Base-by-base conservation (phyloP, 2,113 vertebrate genomes). In the Eudyptes chrysolophus region DNA sequence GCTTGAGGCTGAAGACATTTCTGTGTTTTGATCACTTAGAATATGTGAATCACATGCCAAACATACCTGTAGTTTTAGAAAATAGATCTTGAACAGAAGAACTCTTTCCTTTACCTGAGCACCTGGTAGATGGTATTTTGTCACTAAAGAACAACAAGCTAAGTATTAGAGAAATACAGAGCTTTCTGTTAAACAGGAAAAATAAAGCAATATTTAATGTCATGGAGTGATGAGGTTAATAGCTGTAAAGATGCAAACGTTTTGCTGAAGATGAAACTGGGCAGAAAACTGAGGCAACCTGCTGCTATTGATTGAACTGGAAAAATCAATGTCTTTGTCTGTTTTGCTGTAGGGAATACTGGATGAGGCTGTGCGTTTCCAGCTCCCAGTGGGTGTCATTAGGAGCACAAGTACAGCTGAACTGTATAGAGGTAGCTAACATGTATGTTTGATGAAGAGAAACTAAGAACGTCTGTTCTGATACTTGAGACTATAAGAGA, bases 381-480 rank as follows among this genome's bases (percentile, higher is more conserved):
- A 87, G 72, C 72, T 97, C 94, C 94, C 89, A 82, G 87, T 48
- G 87, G 93, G 75, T 84, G 54, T 94, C 89, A 87, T 97, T 96
- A 97, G 84, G 80, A 95, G 61, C 84, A 84, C 64, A 46, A 91
- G 71, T 22, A 30, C 46, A 71, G 71, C 71, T 55, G 83, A 92
- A 76, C 90, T 95, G 38, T 44, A 9, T 21, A 48, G 86, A 68
- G 77, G 70, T 72, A 84, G 86, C 95, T 69, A 44, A 27, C 36
- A 1, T 90, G 55, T 52, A 6, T 64, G 77, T 71, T 61, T 89
- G 94, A 93, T 93, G 78, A 65, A 75, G 83, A 70, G 92, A 87
- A 94, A 40, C 83, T 66, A 18, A 64, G 48, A 94, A 66, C 1
- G 44, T 72, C 83, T 96, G 68, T 84, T 72, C 83, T 71, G 29